Evolutionary conservation across 2,888 invertebrate species (phyloP), one percentile per base, ranked within the genome.

Genomic region (Eugnorisma glareosa): DNA sequence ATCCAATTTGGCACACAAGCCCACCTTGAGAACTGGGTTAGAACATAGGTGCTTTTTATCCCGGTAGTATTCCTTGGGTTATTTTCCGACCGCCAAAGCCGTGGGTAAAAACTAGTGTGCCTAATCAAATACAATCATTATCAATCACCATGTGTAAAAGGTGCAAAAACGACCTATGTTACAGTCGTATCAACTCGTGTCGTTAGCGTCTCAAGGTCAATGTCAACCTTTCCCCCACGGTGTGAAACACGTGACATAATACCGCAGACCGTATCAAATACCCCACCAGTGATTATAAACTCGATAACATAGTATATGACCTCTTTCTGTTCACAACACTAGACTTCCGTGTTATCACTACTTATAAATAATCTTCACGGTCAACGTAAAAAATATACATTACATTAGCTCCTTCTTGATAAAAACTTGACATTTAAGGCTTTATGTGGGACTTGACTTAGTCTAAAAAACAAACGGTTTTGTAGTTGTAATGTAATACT

Each of bases 301-400:
- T 70, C 84, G 86, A 86, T 84, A 84, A 73, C 74, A 67, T 54
- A 78, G 28, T 48, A 40, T 35, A n/a, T 75, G 85, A 76, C 85
- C 78, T 82, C 73, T 68, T 77, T 75, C 40, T 61, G 68, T 48
- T 37, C 80, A 64, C 75, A 51, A 73, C 37, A 43, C 54, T 64
- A 71, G 24, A 81, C 84, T 84, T 84, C 79, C 83, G 71, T 67
- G 86, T 79, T 86, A 86, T 84, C 87, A 61, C 13, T 5, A 61
- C 61, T 51, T 81, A 68, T 57, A 64, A 79, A 75, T 71, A 79
- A 87, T 66, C 67, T 87, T 85, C 87, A 84, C 10, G 85, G 85
- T 73, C 84, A 75, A 61, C 10, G 51, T 54, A 54, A 73, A 73
- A 82, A 76, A 68, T 57, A 54, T 57, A 75, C 59, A 63, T 40